Conservation (phyloP, 2,797 vertebrate species). For the Emys orbicularis region DNA sequence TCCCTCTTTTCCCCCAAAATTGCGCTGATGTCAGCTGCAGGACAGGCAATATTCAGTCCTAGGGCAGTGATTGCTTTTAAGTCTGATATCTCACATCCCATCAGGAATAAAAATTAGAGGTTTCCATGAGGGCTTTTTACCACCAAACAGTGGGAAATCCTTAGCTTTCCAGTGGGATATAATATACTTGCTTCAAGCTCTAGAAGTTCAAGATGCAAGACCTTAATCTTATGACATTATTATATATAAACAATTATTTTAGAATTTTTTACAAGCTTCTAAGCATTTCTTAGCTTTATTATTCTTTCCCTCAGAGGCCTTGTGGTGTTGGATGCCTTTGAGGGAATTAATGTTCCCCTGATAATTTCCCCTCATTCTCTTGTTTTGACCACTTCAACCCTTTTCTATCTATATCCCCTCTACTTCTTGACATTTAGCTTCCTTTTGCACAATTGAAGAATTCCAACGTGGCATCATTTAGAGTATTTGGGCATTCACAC, state of each 20-base stretch:
- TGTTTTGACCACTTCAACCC: background rate
- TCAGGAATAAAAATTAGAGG: background rate
- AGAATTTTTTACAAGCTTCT: background rate
- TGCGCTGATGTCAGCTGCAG: background rate
- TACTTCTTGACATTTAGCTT: background rate
- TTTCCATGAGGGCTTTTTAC: background rate
- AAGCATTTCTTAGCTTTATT: background rate
- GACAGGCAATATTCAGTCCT: rapidly evolving
- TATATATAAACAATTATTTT: background rate
- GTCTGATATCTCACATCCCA: rapidly evolving
- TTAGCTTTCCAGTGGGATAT: background rate
- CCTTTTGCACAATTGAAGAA: background rate
- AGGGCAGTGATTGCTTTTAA: background rate
- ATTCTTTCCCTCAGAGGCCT: background rate
- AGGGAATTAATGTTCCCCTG: background rate
- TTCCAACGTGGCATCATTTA: background rate
- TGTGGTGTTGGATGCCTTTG: background rate
- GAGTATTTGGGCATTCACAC: background rate
- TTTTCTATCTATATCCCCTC: background rate
- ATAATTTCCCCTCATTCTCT: background rate
- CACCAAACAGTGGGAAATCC: background rate
- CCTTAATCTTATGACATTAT: background rate
- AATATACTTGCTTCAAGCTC: background rate
- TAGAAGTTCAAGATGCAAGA: background rate
- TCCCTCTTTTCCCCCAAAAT: background rate